Base-by-base conservation (phyloP, 2,113 vertebrate genomes). In the Natator depressus region DNA sequence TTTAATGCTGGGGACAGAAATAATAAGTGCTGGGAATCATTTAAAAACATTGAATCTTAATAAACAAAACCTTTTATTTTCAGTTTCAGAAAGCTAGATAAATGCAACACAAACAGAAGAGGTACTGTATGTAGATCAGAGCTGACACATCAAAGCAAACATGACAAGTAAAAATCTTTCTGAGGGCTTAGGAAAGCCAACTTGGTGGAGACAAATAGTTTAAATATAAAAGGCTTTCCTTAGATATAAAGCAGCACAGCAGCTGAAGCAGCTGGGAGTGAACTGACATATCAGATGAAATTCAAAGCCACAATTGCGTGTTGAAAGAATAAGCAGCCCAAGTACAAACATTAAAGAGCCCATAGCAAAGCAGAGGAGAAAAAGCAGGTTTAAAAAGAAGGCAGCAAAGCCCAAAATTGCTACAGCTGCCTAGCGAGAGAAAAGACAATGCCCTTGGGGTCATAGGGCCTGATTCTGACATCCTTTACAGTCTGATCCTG, bases 111-210 rank as follows among this genome's bases (percentile, higher is more conserved):
- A 80, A 91, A 12, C 19, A 53, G 8, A 87, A 84, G n/a, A 87
- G 50, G 19, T 55, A 82, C 17, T 22, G 72, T 46, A 31, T 27
- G 4, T 50, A 87, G 24, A 59, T 89, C 80, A 59, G 59, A 89
- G 4, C 10, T 83, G 38, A 85, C 54, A 31, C 5, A 91, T 84
- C 49, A 87, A 81, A 89, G 47, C 2, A 92, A 93, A 83, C 0
- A 54, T 2, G 78, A 54, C 2, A 82, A 80, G 14, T 0, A 93
- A 78, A 96, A 76, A 59, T 69, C 89, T 2, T 95, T 93, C 50
- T 13, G 51, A 91, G 5, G 47, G 31, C 13, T 80, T 79, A 50
- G 8, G 10, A 69, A 69, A 57, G 5, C 10, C 31, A 79, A 3
- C 1, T 29, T 47, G 35, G 19, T 82, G 85, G 38, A 88, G 19